Percentiles rank a stretch among this genome's conserved stretches.
Conservation (phyloP, 1,140 invertebrate species). For the Drosophila simulans region DNA sequence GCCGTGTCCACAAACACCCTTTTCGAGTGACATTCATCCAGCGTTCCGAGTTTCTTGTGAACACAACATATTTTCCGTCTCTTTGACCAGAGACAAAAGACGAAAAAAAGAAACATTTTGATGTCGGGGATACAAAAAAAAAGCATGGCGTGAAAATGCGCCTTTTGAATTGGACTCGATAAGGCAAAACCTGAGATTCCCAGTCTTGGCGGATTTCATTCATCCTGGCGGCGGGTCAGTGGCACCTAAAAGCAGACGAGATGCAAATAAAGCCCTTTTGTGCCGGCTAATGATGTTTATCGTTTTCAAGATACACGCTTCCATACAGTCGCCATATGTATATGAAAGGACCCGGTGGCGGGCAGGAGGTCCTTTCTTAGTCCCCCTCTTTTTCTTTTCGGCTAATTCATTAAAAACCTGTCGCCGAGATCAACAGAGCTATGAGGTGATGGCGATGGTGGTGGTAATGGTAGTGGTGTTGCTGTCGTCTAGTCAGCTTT, state of each 20-base stretch:
- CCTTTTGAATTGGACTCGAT: slow-evolving; percentile 76
- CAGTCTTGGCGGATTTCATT: not conserved
- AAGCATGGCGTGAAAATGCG: slow-evolving; percentile 69
- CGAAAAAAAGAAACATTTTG: slow-evolving; percentile 21
- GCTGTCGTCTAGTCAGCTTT: slow-evolving; percentile 16
- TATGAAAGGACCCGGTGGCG: slow-evolving; percentile 29
- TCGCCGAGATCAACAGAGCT: slow-evolving; percentile 24
- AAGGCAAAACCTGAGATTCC: slow-evolving; percentile 61
- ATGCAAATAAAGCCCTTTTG: slow-evolving; percentile 78
- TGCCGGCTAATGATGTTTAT: slow-evolving; percentile 78
- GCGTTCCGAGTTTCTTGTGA: slow-evolving; percentile 10
- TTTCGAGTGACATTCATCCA: slow-evolving; percentile 24
- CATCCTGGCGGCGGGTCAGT: slow-evolving; percentile 57
- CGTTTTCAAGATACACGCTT: slow-evolving; percentile 55
- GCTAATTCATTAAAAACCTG: slow-evolving; percentile 78
- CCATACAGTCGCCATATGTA: slow-evolving; percentile 23
- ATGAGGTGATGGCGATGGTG: not conserved
- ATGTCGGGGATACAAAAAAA: slow-evolving; percentile 10
- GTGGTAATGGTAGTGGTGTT: too few relatives aligned
- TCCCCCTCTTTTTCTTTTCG: slow-evolving; percentile 55
- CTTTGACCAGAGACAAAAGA: slow-evolving; percentile 39
- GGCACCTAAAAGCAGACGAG: slow-evolving; percentile 72
- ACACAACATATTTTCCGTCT: slow-evolving; percentile 70
- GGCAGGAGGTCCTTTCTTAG: not conserved
- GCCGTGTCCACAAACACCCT: slow-evolving; percentile 44